phyloP scores from a whole-genome alignment of 2,888 invertebrate species.

The Creontiades dilutus region DNA sequence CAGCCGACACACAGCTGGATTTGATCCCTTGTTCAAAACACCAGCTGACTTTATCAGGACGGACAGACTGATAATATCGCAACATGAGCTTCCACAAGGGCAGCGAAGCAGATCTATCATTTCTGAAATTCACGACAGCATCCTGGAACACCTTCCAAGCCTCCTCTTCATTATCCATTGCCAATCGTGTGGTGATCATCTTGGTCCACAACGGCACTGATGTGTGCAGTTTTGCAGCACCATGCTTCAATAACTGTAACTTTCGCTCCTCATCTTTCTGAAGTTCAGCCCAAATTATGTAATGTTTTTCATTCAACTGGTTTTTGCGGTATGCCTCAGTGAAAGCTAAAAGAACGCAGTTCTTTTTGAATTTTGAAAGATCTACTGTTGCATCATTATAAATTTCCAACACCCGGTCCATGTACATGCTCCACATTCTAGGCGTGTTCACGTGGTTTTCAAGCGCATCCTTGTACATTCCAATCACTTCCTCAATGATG shows the following conservation, averaged over 20 bases:
- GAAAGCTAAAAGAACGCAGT: constrained; percentile 80
- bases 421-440: constrained; percentile 78
- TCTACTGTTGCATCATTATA: constrained; percentile 82
- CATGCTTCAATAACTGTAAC: constrained; percentile 77
- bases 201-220: constrained; percentile 80
- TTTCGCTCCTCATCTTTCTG: constrained; percentile 21
- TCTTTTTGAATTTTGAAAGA: constrained; percentile 80
- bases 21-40: constrained; percentile 37
- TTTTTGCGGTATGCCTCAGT: constrained; percentile 79
- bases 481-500: constrained; percentile 51
- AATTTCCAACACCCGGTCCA: constrained; percentile 79
- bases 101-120: constrained; percentile 9
- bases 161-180: constrained; percentile 25
- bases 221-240: constrained; percentile 79
- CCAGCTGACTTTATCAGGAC: constrained; percentile 78
- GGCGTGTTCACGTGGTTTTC: constrained; percentile 53
- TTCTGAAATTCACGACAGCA: constrained; percentile 1
- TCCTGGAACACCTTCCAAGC: constrained; percentile 56
- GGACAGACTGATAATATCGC: constrained; percentile 74
- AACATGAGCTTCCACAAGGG: constrained; percentile 79
- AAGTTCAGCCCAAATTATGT: constrained; percentile 77
- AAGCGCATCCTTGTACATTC: constrained; percentile 31
- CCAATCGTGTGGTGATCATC: constrained; percentile 42
- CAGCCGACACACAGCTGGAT: constrained; percentile 19
- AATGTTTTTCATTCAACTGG: constrained; percentile 80